Conservation (phyloP, 2,113 vertebrate genomes). For the Noctilio leporinus region DNA sequence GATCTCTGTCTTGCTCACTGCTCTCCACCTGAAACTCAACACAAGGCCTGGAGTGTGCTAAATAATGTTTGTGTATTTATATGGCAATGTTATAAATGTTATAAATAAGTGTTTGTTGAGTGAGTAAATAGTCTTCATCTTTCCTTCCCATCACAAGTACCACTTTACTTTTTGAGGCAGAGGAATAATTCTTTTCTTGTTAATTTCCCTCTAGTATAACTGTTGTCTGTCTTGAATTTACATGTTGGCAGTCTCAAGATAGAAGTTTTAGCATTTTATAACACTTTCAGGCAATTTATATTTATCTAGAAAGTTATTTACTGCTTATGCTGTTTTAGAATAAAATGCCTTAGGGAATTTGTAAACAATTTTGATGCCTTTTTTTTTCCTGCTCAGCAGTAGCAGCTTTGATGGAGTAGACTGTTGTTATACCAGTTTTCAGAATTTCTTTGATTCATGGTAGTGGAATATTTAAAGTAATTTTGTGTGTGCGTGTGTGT, state of each 20-base stretch:
- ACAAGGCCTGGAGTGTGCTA: background rate
- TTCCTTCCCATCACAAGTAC: background rate
- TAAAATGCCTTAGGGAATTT: constrained; percentile 37
- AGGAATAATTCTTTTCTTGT: background rate
- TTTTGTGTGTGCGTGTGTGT: too few relatives aligned
- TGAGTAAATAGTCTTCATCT: background rate
- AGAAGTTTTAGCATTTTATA: constrained; percentile 51
- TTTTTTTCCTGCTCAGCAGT: background rate
- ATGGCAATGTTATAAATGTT: background rate
- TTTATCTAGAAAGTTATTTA: constrained; percentile 35
- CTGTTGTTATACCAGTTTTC: constrained; percentile 24
- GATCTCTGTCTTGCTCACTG: background rate
- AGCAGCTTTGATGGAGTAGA: background rate
- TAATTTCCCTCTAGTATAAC: background rate
- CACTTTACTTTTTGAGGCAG: background rate
- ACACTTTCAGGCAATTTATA: constrained; percentile 30
- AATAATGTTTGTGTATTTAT: background rate
- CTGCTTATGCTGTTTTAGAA: constrained; percentile 33
- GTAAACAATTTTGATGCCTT: background rate
- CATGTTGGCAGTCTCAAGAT: background rate
- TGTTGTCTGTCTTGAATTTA: constrained; percentile 15
- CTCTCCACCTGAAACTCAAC: background rate
- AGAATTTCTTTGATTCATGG: constrained; percentile 7
- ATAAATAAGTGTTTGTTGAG: constrained; percentile 1
- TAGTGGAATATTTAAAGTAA: background rate